Conservation (phyloP, 2,797 vertebrate genomes). For the Chiloscyllium punctatum region DNA sequence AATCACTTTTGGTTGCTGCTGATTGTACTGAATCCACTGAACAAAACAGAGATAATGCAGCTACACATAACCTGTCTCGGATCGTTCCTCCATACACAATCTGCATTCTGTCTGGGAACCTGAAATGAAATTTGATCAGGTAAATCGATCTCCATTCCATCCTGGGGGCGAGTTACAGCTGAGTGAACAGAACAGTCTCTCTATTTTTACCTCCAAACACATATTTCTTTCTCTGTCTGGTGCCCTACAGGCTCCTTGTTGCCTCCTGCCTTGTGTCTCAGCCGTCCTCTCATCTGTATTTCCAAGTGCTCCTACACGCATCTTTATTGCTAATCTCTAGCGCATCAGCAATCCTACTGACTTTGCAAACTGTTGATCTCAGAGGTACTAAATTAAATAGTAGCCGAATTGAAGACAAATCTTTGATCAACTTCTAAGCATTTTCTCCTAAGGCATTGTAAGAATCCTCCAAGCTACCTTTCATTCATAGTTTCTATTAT, state of each 20-base stretch:
- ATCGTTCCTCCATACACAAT: not conserved
- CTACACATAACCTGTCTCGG: not conserved
- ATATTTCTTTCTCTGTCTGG: not conserved
- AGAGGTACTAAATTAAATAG: not conserved
- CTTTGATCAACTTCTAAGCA: conserved; percentile 1
- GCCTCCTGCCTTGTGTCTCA: not conserved
- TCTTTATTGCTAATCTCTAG: not conserved
- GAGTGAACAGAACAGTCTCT: not conserved
- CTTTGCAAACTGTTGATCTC: not conserved
- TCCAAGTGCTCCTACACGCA: not conserved
- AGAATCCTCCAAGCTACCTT: not conserved
- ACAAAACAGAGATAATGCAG: not conserved
- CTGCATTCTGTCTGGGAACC: not conserved
- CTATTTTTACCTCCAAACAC: not conserved
- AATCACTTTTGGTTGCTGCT: not conserved
- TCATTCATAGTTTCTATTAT: not conserved
- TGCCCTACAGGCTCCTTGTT: not conserved
- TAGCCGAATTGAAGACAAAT: not conserved
- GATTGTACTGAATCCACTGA: not conserved
- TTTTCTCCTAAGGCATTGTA: not conserved
- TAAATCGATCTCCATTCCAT: not conserved
- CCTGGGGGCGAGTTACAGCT: not conserved
- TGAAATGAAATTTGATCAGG: not conserved
- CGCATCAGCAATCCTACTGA: not conserved
- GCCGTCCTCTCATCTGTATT: not conserved